A percentile compares a stretch with the other conserved stretches of the same genome.
Conservation (phyloP, 2,888 invertebrate genomes). For the Eupithecia exiguata region DNA sequence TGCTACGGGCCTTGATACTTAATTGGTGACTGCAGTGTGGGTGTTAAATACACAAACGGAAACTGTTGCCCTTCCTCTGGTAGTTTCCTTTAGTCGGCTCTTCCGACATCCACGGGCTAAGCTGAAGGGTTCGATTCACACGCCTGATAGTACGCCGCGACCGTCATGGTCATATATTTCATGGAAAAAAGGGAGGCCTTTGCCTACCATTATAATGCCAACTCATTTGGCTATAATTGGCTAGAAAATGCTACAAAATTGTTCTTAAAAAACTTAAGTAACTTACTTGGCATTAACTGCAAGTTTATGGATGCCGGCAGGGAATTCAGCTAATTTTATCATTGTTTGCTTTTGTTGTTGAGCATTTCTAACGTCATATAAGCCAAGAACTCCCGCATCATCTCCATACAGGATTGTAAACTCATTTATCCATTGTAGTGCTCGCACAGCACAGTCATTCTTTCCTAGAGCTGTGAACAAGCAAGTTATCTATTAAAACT, state of each 20-base stretch:
- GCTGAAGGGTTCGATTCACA: too few relatives aligned
- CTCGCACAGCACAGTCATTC: constrained; percentile 71
- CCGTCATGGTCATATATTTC: not conserved
- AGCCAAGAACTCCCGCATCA: constrained; percentile 69
- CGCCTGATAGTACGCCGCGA: too few relatives aligned
- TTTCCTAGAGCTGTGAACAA: constrained; percentile 62
- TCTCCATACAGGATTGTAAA: constrained; percentile 72
- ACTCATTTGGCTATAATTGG: not conserved
- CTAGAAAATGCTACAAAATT: not conserved
- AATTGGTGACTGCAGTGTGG: not conserved
- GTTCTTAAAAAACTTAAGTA: not conserved
- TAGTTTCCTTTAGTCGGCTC: too few relatives aligned
- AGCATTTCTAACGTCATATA: constrained; percentile 68
- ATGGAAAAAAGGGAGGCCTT: not conserved
- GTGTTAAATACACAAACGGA: not conserved
- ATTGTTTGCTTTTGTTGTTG: constrained; percentile 35
- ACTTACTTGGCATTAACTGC: constrained; percentile 67
- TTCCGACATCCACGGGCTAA: too few relatives aligned
- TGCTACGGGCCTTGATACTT: too few relatives aligned
- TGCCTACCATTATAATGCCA: not conserved
- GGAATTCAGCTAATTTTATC: constrained; percentile 62
- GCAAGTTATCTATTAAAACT: constrained; percentile 19
- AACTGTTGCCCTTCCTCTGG: not conserved
- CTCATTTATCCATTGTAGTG: constrained; percentile 74
- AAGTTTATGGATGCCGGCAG: constrained; percentile 71